A percentile compares a stretch with the other conserved stretches of the same genome.
These are phyloP conservation scores for Sisyra nigra DNA, from an alignment of 2,888 invertebrate species.

Conservation along the genomic window DNA sequence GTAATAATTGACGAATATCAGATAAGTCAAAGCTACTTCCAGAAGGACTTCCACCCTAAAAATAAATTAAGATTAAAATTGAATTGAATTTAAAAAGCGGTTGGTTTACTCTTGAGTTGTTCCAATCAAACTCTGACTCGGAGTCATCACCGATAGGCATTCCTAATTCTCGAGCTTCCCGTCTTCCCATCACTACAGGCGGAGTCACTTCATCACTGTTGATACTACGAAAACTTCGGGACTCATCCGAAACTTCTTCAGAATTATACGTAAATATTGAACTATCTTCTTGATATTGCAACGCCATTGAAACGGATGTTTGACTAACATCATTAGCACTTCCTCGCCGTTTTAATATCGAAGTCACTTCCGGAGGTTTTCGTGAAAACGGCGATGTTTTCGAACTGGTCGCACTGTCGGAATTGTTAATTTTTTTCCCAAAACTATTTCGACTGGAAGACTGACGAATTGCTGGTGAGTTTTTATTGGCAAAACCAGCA, in stretches of 20 bases:
- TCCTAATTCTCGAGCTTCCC: conserved; percentile 40
- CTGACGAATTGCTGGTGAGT: conserved; percentile 11
- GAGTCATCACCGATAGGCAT: conserved; percentile 35
- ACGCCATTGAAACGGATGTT: conserved; percentile 1
- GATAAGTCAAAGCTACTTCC: conserved; percentile 48
- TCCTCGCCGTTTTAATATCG: conserved; percentile 40
- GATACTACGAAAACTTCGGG: conserved; percentile 46
- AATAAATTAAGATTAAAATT: conserved; percentile 12
- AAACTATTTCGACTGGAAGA: conserved; percentile 25
- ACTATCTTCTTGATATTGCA: conserved; percentile 23
- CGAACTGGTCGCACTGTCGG: conserved; percentile 18
- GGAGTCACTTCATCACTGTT: conserved; percentile 39
- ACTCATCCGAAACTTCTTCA: conserved; percentile 47
- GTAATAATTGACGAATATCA: conserved; percentile 53
- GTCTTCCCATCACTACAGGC: conserved; percentile 41
- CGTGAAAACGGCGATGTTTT: conserved; percentile 22
- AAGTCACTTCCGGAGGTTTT: conserved; percentile 32
- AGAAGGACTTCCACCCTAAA: conserved; percentile 46
- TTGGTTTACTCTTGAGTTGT: conserved; percentile 42
- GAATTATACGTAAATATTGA: conserved; percentile 29
- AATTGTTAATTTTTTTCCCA: conserved; percentile 14
- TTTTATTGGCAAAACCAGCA: conserved; percentile 13
- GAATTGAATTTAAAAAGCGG: conserved; percentile 14
- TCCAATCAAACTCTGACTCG: conserved; percentile 64
- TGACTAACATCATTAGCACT: conserved; percentile 24